These are phyloP conservation scores for Aphyosemion australe DNA, from an alignment of 2,113 vertebrate genomes.

Conservation along the genomic window DNA sequence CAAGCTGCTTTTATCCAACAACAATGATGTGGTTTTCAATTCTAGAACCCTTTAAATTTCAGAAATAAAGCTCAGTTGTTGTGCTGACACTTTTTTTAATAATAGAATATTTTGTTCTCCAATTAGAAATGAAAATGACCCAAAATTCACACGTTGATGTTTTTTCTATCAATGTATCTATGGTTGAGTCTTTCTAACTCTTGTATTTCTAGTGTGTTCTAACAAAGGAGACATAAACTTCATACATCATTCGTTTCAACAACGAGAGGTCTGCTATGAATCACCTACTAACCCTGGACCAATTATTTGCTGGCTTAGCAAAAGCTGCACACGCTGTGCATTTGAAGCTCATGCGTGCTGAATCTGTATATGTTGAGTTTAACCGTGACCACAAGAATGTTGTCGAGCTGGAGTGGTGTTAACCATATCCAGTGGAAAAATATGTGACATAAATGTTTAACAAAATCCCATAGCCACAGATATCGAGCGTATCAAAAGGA, in stretches of 20 bases:
- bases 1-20: no score
- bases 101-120: no score
- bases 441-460: slow-evolving; percentile 45
- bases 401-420: slow-evolving; percentile 48
- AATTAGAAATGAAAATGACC: no score
- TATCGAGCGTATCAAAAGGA: slow-evolving; percentile 37
- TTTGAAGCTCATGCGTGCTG: slow-evolving; percentile 54
- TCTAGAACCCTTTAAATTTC: no score
- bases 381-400: slow-evolving; percentile 58
- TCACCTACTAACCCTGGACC: slow-evolving; percentile 46
- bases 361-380: slow-evolving; percentile 53
- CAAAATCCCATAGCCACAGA: slow-evolving; percentile 59
- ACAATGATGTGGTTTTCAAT: no score
- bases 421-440: slow-evolving; percentile 56
- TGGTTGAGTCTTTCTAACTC: not conserved
- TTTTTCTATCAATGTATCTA: not conserved
- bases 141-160: not conserved
- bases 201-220: slow-evolving; percentile 1
- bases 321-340: slow-evolving; percentile 36
- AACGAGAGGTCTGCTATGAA: slow-evolving; percentile 34
- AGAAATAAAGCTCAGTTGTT: no score
- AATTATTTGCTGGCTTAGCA: slow-evolving; percentile 51
- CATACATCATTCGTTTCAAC: slow-evolving; percentile 6
- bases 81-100: no score
- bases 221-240: slow-evolving; percentile 23